Percentiles rank a stretch among this genome's conserved stretches.
phyloP scores from a whole-genome alignment of 92 coral and sea anemone genomes.

The Blastomussa wellsi region DNA sequence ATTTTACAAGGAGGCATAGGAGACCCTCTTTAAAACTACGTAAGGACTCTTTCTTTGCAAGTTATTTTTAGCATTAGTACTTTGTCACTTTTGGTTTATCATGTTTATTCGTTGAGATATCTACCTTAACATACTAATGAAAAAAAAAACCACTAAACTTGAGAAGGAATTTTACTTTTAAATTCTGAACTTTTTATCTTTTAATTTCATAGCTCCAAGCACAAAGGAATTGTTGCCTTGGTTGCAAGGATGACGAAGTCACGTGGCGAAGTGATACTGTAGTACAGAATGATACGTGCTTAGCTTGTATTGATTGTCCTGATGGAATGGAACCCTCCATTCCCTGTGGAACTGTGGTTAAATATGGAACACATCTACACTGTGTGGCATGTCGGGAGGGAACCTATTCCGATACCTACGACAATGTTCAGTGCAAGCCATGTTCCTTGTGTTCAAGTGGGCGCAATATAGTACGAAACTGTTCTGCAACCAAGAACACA shows the following conservation, averaged over 20 bases:
- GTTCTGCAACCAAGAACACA: slow-evolving; percentile 14
- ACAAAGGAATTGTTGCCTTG: background rate
- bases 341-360: slow-evolving; percentile 10
- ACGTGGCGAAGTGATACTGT: slow-evolving; percentile 6
- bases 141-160: background rate
- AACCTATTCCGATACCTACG: slow-evolving; percentile 1
- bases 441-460: slow-evolving; percentile 18
- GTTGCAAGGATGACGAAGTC: slow-evolving; percentile 17
- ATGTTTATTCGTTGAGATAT: background rate
- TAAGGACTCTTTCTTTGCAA: background rate
- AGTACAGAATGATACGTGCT: slow-evolving; percentile 16
- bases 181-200: background rate
- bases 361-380: slow-evolving; percentile 20
- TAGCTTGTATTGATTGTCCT: slow-evolving; percentile 25
- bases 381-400: slow-evolving; percentile 25
- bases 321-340: slow-evolving; percentile 33
- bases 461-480: slow-evolving; percentile 5
- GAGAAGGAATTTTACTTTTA: background rate
- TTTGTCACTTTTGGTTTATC: background rate
- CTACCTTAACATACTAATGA: background rate
- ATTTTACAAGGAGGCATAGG: too few species aligned
- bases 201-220: slow-evolving; percentile 1
- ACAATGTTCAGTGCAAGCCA: slow-evolving; percentile 2
- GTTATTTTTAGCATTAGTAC: background rate
- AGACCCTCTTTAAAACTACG: too few species aligned